Conservation (phyloP, 2,113 vertebrate genomes). For the Mirza zaza region DNA sequence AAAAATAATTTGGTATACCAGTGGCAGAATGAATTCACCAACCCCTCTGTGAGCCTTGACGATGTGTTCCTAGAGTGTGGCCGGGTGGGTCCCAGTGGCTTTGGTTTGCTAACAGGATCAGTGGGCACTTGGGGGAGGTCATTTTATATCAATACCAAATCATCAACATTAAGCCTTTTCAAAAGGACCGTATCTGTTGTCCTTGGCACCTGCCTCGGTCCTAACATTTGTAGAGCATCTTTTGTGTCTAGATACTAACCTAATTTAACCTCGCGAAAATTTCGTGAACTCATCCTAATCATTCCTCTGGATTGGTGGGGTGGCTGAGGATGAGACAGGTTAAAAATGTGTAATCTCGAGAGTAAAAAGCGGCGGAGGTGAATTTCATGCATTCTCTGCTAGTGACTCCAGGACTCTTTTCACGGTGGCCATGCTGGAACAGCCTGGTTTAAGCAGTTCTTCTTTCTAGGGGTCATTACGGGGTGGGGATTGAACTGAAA, state of each 20-base stretch:
- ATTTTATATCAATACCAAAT: neutral
- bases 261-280: neutral
- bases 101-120: neutral
- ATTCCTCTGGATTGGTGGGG: slow-evolving; percentile 20
- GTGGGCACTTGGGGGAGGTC: neutral
- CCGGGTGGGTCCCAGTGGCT: neutral
- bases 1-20: neutral
- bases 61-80: neutral
- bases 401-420: neutral
- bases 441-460: neutral
- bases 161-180: neutral
- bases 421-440: neutral
- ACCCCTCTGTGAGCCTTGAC: neutral
- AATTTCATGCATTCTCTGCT: neutral
- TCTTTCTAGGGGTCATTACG: neutral
- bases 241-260: neutral
- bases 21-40: neutral
- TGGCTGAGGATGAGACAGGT: neutral
- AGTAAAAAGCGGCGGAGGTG: neutral
- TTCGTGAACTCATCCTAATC: neutral
- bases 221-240: slow-evolving; percentile 40
- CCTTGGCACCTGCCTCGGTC: neutral
- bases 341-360: neutral
- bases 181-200: neutral
- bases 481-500: neutral